These are phyloP conservation scores for Apostichopus leukothele DNA, from an alignment of 53 echinoderm and acorn worm species.

Conservation along the genomic window DNA sequence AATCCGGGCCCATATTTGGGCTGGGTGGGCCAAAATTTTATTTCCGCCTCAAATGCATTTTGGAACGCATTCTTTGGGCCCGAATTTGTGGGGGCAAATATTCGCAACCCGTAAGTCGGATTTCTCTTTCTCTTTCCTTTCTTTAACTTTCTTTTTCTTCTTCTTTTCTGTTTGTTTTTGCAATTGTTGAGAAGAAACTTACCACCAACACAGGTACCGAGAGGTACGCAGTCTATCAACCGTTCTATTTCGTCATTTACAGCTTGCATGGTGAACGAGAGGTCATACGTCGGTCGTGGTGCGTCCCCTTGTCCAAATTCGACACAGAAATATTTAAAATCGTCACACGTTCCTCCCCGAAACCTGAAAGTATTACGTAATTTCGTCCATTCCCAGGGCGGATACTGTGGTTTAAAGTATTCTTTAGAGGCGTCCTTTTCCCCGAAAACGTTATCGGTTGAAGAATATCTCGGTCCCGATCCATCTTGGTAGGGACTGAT, in stretches of 20 bases:
- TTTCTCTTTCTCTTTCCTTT: too few species aligned
- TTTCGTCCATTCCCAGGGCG: constrained; percentile 19
- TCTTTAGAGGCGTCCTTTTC: background rate
- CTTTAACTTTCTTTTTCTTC: too few species aligned
- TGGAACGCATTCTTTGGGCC: too few species aligned
- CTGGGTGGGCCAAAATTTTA: too few species aligned
- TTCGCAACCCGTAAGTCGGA: too few species aligned
- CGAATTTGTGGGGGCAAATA: too few species aligned
- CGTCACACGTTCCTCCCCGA: constrained; percentile 19
- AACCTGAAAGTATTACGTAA: constrained; percentile 4
- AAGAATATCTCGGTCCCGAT: constrained; percentile 9
- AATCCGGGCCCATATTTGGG: too few species aligned
- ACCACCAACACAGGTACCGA: constrained; percentile 1
- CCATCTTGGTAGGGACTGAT: constrained; percentile 37
- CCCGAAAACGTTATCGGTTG: background rate
- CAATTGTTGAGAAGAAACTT: background rate
- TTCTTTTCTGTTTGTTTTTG: too few species aligned
- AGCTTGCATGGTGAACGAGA: background rate
- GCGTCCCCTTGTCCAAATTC: constrained; percentile 17
- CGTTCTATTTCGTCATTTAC: constrained; percentile 15
- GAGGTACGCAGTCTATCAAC: constrained; percentile 20
- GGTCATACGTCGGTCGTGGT: background rate
- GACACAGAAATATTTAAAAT: constrained; percentile 33
- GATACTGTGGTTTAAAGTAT: constrained; percentile 27
- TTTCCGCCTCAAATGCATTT: too few species aligned